Evolutionary conservation across 2,888 invertebrate genomes (phyloP), one percentile per base, ranked within the genome.

Genomic region (Dendrolimus houi): DNA sequence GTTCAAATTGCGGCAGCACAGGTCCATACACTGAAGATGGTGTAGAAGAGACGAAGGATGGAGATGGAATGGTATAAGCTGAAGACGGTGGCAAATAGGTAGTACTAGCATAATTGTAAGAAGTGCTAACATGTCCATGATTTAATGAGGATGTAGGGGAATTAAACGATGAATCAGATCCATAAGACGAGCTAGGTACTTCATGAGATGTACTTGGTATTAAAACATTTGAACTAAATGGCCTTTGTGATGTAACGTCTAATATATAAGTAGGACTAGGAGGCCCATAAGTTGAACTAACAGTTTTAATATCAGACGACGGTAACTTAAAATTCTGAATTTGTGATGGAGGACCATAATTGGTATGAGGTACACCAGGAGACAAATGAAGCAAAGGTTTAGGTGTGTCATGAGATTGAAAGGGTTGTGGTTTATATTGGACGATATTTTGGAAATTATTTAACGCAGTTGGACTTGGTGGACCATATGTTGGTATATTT

Each of bases 401-500:
- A 57, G 68, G 70, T 54, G 76, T 67, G 60, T 73, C 70, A 60
- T 62, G 69, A 56, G 67, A 61, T 56, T 76, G 74, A 56, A 80
- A 83, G 9, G 77, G 65, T 58, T 83, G 77, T 3, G 84, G 76
- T 47, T 73, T 66, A 59, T 74, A 80, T 56, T 80, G 75, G 2
- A 65, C 64, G n/a, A 67, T 58, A 59, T 79, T 81, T 59, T 79
- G 72, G 10, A 68, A 61, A 61, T 72, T 74, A 7, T 76, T 66
- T 55, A 76, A 74, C 53, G 83, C 81, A 47, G 87, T 88, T 8
- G 84, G 83, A 70, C 84, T 86, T 1, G 88, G 87, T 7, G 86
- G 83, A 12, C 88, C 87, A 59, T 90, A 88, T 2, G 87, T 85
- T 2, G 88, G 82, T 60, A 73, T 72, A 71, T 71, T 83, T 62